These are phyloP conservation scores for Cepaea hortensis DNA, from an alignment of 2,888 invertebrate genomes.

Conservation along the genomic window DNA sequence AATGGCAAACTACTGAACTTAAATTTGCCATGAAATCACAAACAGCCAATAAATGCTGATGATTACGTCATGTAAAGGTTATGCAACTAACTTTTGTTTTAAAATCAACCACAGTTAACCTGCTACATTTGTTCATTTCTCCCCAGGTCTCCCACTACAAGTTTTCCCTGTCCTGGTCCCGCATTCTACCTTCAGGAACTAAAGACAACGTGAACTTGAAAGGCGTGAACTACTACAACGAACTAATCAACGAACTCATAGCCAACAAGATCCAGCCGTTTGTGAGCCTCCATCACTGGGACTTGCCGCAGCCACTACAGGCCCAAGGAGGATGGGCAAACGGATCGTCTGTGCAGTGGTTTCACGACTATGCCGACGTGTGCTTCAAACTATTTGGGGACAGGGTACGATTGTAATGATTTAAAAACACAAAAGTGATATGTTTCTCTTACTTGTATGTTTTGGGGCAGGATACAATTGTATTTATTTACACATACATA, in stretches of 20 bases:
- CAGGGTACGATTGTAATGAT: constrained; percentile 57
- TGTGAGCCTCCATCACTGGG: constrained; percentile 79
- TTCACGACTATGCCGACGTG: constrained; percentile 72
- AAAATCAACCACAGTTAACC: neutral
- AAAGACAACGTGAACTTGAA: constrained; percentile 79
- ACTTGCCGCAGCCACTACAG: constrained; percentile 76
- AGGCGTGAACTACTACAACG: constrained; percentile 86
- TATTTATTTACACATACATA: too few species aligned
- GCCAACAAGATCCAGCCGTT: constrained; percentile 80
- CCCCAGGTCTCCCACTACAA: constrained; percentile 77
- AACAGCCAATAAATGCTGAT: too few species aligned
- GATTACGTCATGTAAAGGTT: too few species aligned
- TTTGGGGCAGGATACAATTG: too few species aligned
- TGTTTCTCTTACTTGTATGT: too few species aligned
- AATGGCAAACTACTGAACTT: too few species aligned
- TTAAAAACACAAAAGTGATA: too few species aligned
- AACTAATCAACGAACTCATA: constrained; percentile 84
- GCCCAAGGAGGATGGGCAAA: constrained; percentile 76
- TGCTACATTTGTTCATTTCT: neutral
- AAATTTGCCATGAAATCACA: too few species aligned
- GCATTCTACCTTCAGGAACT: constrained; percentile 83
- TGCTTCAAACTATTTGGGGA: constrained; percentile 74
- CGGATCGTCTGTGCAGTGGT: constrained; percentile 61
- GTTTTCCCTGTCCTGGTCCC: constrained; percentile 82
- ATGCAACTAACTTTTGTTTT: too few species aligned